Evolutionary conservation across 1,140 invertebrate genomes (phyloP), one percentile per base, ranked within the genome.

Genomic region (Andrena cerasifolii): DNA sequence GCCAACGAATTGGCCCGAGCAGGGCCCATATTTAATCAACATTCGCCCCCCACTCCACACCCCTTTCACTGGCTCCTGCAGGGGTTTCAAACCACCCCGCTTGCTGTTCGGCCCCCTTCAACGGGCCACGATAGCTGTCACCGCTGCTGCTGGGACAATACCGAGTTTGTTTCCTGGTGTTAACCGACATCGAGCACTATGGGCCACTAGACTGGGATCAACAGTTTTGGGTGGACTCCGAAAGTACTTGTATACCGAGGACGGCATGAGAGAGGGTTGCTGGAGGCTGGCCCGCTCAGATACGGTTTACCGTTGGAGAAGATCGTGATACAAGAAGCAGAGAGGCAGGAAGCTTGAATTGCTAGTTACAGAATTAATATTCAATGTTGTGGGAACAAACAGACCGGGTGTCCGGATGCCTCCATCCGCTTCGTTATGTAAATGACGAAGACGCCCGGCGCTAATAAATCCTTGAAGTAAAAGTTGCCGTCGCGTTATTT

Each of bases 21-120:
- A 66, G 82, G 87, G 86, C 88, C 86, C 88, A 89, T 89, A 89
- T 89, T 89, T 89, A 89, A 89, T 86, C 84, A 63, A 85, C 58
- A 71, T 53, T 72, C 62, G 49, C 59, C 26, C 24, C 43, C n/a
- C 10, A n/a, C 53, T 3, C 53, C 28, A 61, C 28, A 61, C 28
- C 68, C 31, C 51, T 43, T 43, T 12, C n/a, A 28, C 31, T 16
- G 18, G 21, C 21, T 49, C 16, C 43, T n/a, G 12, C 33, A 12
- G 28, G 31, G 21, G n/a, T 40, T 31, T 65, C 59, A 0, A 31
- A 4, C 31, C 51, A 40, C 54, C 14, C 33, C 3, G 0, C n/a
- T 3, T 12, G 8, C 26, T 26, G 14, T 24, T n/a, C 21, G 31
- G 10, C 3, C 10, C 10, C 33, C 18, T 0, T 51, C 16, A 5